A percentile compares a stretch with the other conserved stretches of the same genome.
phyloP scores from a whole-genome alignment of 2,888 invertebrate species.

The Eupithecia inturbata region DNA sequence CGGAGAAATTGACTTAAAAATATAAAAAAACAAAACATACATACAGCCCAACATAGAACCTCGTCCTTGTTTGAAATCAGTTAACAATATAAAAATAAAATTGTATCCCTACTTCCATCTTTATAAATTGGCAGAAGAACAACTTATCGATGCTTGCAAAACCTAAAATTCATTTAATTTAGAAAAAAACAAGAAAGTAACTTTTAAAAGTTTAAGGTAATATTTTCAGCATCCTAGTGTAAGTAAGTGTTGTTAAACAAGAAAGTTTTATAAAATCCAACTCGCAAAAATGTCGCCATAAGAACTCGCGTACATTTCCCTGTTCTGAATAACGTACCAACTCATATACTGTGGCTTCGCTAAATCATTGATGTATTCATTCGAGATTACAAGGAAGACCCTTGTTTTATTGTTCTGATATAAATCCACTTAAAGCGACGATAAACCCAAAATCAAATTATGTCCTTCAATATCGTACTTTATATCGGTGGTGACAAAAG shows the following conservation, averaged over 20 bases:
- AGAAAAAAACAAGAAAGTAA: no score
- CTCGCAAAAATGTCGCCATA: conserved; percentile 34
- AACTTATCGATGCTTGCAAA: no score
- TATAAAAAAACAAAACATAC: no score
- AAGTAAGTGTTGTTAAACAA: no score
- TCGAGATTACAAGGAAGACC: conserved; percentile 51
- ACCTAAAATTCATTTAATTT: no score
- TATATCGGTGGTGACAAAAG: conserved; percentile 45
- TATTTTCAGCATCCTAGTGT: no score
- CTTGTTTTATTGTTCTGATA: conserved; percentile 70
- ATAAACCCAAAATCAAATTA: conserved; percentile 77
- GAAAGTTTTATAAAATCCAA: not conserved
- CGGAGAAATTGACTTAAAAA: no score
- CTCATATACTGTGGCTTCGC: conserved; percentile 10
- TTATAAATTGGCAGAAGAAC: no score
- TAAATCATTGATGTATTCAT: conserved; percentile 54
- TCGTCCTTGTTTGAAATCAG: no score
- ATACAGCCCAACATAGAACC: no score
- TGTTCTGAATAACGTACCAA: not conserved
- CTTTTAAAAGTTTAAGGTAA: no score
- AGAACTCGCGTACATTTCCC: not conserved
- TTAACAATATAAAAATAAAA: no score
- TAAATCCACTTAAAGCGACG: conserved; percentile 70
- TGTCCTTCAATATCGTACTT: conserved; percentile 65
- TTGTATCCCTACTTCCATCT: not conserved